Base-by-base conservation (phyloP, 2,888 invertebrate genomes). In the Crossocerus cetratus region DNA sequence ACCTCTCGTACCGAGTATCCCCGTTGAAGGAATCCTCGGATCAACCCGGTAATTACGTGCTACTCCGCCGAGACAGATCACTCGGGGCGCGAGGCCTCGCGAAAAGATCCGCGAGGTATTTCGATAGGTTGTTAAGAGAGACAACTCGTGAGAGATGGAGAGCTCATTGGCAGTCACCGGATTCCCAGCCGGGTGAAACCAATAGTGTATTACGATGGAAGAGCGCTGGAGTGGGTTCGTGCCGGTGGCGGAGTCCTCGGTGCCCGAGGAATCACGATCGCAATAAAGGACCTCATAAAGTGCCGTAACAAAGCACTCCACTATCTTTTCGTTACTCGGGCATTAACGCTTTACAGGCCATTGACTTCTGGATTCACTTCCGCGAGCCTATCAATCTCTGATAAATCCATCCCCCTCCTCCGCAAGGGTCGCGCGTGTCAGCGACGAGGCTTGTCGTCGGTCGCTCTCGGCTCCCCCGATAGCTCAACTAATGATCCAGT, bases 271-370 rank as follows among this genome's bases (percentile, higher is more conserved):
- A 77, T 81, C 81, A 44, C 62, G 64, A 65, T 14, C 16, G 69
- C 69, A 73, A 70, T 79, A 77, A 83, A 82, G 69, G 59, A 60
- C 64, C 74, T 79, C 82, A 68, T 80, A 78, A 80, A 80, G 72
- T 56, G 74, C 68, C 72, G 68, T 71, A 72, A 82, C 81, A 71
- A 76, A 77, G 68, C 68, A 68, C 56, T 77, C 69, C 49, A 32
- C 66, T 77, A 81, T 78, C 77, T 77, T 32, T 77, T 74, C 70
- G 70, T 81, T 75, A 72, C 53, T 49, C 74, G 18, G 55, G 55
- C 74, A 61, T 81, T 69, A 74, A 72, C 57, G 67, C 32, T 78
- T 81, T 59, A 72, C 72, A 53, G 77, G 59, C 77, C 81, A 81
- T 81, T 74, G 78, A 69, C 68, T 81, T 72, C 59, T 61, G 70